Evolutionary conservation across 2,888 invertebrate species (phyloP).

Genomic region (Synergus umbraculus): DNA sequence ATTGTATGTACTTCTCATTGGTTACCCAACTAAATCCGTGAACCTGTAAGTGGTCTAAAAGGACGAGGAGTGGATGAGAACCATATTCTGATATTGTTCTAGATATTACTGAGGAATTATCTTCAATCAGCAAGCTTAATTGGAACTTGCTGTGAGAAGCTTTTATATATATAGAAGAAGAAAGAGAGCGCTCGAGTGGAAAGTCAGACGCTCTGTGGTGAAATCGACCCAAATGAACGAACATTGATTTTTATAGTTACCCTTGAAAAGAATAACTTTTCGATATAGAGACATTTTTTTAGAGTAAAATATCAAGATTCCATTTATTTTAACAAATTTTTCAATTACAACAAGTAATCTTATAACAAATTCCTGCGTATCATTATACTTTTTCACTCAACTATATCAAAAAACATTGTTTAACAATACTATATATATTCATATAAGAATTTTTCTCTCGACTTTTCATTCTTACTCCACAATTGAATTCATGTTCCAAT

Average conservation of each 20-base stretch:
- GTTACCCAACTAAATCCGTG: not conserved
- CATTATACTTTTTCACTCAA: no score
- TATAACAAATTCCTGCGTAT: no score
- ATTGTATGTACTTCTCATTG: not conserved
- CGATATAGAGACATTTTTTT: not conserved
- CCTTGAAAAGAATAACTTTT: not conserved
- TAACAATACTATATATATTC: not conserved
- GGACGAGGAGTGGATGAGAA: conserved; percentile 38
- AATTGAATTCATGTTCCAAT: not conserved
- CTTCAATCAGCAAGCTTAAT: not conserved
- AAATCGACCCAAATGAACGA: conserved; percentile 6
- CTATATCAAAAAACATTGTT: no score
- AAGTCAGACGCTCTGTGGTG: not conserved
- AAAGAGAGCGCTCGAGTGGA: conserved; percentile 6
- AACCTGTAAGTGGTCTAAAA: conserved; percentile 24
- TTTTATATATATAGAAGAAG: not conserved
- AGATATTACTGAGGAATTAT: conserved; percentile 12
- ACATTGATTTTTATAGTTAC: not conserved
- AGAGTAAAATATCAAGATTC: not conserved
- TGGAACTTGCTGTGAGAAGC: not conserved
- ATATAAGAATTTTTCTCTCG: not conserved
- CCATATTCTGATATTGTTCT: conserved; percentile 43
- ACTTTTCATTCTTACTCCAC: not conserved
- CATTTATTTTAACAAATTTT: not conserved
- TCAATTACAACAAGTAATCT: not conserved